Conservation (phyloP, 2,888 invertebrate species). For the Leptinotarsa haldemani region DNA sequence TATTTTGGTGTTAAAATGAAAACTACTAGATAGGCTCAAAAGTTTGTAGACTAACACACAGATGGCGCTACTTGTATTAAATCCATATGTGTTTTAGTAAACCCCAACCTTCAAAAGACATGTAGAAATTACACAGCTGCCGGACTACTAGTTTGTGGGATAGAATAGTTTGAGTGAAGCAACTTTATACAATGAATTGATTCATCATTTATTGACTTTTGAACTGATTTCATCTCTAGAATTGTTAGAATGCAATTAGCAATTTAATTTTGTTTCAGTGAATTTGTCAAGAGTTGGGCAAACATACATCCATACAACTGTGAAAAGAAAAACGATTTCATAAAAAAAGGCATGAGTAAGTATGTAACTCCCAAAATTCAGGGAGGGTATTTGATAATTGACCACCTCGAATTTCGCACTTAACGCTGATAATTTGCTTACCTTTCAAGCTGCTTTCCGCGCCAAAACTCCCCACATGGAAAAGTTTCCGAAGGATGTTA, state of each 20-base stretch:
- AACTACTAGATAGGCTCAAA: no score
- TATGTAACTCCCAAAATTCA: conserved; percentile 18
- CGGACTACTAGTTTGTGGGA: no score
- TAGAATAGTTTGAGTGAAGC: no score
- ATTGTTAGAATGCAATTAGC: neutral
- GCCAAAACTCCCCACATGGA: conserved; percentile 78
- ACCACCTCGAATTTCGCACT: neutral
- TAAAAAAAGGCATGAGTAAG: conserved; percentile 85
- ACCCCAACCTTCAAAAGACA: no score
- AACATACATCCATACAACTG: conserved; percentile 83
- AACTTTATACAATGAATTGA: no score
- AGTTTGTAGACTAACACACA: no score
- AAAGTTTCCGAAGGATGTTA: conserved; percentile 83
- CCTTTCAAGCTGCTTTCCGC: conserved; percentile 67
- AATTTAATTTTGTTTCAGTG: conserved; percentile 71
- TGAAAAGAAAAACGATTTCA: conserved; percentile 82
- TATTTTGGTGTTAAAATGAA: no score
- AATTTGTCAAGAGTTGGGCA: conserved; percentile 79
- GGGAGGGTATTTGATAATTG: neutral
- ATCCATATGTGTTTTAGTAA: no score
- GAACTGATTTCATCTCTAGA: no score
- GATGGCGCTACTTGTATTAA: no score
- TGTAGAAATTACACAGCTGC: no score
- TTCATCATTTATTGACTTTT: no score
- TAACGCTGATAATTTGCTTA: conserved; percentile 12